Evolutionary conservation across 2,113 vertebrate genomes (phyloP).

Genomic region (Lasiurus borealis): DNA sequence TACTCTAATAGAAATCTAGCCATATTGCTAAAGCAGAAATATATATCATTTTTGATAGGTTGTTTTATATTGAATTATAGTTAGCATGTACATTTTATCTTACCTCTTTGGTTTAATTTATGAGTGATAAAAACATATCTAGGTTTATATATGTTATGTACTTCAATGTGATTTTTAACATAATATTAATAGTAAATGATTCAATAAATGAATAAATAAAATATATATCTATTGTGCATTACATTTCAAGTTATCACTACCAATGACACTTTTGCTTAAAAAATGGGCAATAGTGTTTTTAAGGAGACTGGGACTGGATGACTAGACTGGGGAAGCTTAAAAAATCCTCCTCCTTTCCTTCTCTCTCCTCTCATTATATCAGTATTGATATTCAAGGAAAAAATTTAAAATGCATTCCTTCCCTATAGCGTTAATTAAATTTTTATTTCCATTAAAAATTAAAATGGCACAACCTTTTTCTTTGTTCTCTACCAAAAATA

Average conservation of each 20-base stretch:
- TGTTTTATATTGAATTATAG: background rate
- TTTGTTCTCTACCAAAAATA: background rate
- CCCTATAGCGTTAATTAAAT: background rate
- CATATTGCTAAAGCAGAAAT: background rate
- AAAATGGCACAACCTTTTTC: background rate
- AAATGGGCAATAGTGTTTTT: background rate
- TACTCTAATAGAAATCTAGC: background rate
- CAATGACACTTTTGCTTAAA: background rate
- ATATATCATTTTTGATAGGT: background rate
- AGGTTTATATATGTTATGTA: background rate
- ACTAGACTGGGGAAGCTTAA: background rate
- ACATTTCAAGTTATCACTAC: background rate
- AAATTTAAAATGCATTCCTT: background rate
- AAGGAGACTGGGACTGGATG: fast-evolving
- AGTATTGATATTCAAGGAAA: background rate
- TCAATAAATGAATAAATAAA: background rate
- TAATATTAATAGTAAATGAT: background rate
- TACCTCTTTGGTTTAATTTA: background rate
- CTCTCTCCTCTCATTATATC: background rate
- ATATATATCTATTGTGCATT: background rate
- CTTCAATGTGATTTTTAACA: background rate
- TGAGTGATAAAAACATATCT: background rate
- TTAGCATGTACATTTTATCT: background rate
- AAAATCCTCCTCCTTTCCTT: background rate
- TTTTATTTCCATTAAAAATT: background rate